Percentiles rank a stretch among this genome's conserved stretches.
phyloP scores from a whole-genome alignment of 2,888 invertebrate genomes.

The Cryptus armator region DNA sequence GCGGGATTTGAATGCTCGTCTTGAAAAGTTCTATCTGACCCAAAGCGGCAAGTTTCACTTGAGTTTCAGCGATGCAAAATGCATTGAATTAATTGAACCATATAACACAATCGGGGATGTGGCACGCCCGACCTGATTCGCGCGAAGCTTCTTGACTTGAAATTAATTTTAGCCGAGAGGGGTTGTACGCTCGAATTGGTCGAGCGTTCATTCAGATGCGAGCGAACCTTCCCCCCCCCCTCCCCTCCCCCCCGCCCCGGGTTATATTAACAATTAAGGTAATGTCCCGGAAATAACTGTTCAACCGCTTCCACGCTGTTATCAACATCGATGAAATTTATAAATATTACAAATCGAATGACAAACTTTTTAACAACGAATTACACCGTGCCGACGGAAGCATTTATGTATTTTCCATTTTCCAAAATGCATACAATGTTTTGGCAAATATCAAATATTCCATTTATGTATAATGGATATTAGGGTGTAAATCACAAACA shows the following conservation, averaged over 20 bases:
- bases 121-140: constrained; percentile 44
- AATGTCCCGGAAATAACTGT: constrained; percentile 69
- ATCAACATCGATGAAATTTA: constrained; percentile 44
- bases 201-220: constrained; percentile 51
- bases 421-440: neutral
- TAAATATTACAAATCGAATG: constrained; percentile 60
- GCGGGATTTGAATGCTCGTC: constrained; percentile 4
- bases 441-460: neutral
- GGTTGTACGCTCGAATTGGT: constrained; percentile 56
- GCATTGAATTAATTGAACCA: constrained; percentile 54
- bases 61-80: neutral
- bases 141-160: constrained; percentile 43
- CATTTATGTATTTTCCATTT: neutral
- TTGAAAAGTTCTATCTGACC: constrained; percentile 41
- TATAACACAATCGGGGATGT: constrained; percentile 49
- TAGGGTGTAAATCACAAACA: neutral
- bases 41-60: constrained; percentile 20
- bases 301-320: constrained; percentile 11
- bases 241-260: constrained; percentile 32
- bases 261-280: constrained; percentile 72
- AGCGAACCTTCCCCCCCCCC: neutral
- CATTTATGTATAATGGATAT: neutral
- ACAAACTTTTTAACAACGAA: neutral
- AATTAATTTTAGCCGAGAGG: constrained; percentile 59
- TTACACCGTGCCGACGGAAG: neutral